Conservation (phyloP, 2,888 invertebrate genomes). For the Stenurella melanura region DNA sequence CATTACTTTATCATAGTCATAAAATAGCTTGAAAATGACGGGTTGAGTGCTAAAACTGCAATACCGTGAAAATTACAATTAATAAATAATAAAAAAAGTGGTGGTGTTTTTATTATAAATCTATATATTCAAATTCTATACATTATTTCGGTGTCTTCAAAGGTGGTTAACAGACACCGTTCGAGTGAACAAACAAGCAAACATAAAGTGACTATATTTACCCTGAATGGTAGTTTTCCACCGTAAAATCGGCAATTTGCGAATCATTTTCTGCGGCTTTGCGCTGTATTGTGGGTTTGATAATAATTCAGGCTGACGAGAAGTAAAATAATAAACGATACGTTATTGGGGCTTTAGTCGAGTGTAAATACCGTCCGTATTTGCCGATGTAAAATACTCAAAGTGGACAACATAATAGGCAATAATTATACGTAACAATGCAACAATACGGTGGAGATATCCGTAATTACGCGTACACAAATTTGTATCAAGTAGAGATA, state of each 20-base stretch:
- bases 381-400: constrained; percentile 18
- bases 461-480: constrained; percentile 28
- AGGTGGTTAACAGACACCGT: too few species aligned
- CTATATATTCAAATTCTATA: too few species aligned
- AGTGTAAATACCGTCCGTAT: constrained; percentile 29
- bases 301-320: not conserved
- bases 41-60: too few species aligned
- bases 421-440: constrained; percentile 34
- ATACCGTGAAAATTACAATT: too few species aligned
- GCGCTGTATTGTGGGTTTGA: not conserved
- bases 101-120: too few species aligned
- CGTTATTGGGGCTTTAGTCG: constrained; percentile 10
- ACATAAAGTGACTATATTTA: too few species aligned
- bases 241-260: not conserved
- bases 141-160: too few species aligned
- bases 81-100: too few species aligned
- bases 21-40: too few species aligned
- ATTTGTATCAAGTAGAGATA: constrained; percentile 30
- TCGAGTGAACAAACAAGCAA: too few species aligned
- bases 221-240: too few species aligned
- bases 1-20: too few species aligned
- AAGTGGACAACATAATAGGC: constrained; percentile 33
- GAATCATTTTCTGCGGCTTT: not conserved
- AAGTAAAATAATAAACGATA: constrained; percentile 12
- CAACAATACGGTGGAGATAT: constrained; percentile 33